These are phyloP conservation scores for Meloidogyne exigua DNA, from an alignment of 1,140 invertebrate genomes.

Conservation along the genomic window DNA sequence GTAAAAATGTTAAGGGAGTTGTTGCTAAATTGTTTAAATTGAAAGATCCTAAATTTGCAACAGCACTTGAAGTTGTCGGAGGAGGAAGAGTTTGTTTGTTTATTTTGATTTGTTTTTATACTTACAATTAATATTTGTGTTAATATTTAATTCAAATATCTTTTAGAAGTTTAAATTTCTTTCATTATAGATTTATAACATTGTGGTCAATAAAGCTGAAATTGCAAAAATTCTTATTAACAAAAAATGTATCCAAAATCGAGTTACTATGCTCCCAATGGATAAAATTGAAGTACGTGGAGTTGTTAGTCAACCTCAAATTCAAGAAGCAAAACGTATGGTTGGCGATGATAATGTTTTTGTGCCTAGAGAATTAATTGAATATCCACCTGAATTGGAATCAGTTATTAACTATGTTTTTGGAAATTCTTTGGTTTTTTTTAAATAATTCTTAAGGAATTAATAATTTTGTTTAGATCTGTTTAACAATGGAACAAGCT, in stretches of 20 bases:
- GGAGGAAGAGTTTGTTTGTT: constrained; percentile 38
- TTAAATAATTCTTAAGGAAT: not conserved
- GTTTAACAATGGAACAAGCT: constrained; percentile 77
- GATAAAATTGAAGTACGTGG: constrained; percentile 75
- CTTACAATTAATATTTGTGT: too few species aligned
- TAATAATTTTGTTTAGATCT: constrained; percentile 29
- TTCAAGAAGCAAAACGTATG: constrained; percentile 25
- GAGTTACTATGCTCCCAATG: constrained; percentile 74
- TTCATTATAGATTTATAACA: constrained; percentile 31
- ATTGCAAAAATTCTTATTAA: constrained; percentile 34
- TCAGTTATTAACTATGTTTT: constrained; percentile 83
- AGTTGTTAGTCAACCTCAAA: constrained; percentile 15
- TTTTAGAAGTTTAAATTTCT: not conserved
- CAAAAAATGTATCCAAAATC: constrained; percentile 22
- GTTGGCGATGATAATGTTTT: constrained; percentile 73
- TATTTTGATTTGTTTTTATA: not conserved
- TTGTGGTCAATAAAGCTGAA: constrained; percentile 32
- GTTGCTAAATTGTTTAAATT: constrained; percentile 77
- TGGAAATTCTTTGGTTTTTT: constrained; percentile 32
- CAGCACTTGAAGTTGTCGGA: constrained; percentile 70
- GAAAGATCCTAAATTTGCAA: constrained; percentile 72
- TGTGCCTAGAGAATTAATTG: constrained; percentile 78
- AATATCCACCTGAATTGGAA: constrained; percentile 75
- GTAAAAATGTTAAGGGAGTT: constrained; percentile 75
- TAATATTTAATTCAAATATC: too few species aligned